A percentile compares a stretch with the other conserved stretches of the same genome.
These are phyloP conservation scores for Amphiprion percula DNA, from an alignment of 2,113 vertebrate genomes.

Conservation along the genomic window DNA sequence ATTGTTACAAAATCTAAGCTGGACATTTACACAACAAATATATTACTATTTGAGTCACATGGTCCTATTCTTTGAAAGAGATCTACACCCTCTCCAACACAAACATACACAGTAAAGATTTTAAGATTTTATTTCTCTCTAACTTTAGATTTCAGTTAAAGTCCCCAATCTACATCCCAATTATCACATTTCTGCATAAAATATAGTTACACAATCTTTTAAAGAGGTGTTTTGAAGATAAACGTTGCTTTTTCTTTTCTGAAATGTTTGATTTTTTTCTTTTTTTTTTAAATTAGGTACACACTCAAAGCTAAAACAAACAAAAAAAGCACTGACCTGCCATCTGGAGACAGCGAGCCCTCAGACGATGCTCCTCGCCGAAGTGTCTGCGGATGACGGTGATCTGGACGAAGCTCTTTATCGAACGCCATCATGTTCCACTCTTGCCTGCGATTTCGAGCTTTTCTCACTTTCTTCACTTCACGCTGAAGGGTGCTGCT, in stretches of 20 bases:
- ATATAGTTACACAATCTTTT: background rate
- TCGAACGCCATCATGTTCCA: constrained; percentile 98
- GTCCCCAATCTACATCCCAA: background rate
- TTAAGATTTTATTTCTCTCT: no score
- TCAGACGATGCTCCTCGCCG: constrained; percentile 91
- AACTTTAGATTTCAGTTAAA: no score
- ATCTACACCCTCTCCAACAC: background rate
- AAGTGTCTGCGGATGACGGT: constrained; percentile 89
- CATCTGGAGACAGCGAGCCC: constrained; percentile 93
- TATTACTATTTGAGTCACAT: background rate
- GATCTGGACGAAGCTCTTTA: constrained; percentile 96
- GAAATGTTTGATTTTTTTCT: background rate
- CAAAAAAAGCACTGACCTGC: constrained; percentile 87
- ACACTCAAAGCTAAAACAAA: no score
- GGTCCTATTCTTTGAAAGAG: background rate
- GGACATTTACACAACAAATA: constrained; percentile 19
- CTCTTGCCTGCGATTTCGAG: constrained; percentile 94
- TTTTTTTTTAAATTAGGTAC: background rate
- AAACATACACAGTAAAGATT: no score
- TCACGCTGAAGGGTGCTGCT: constrained; percentile 91
- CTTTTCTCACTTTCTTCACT: constrained; percentile 98
- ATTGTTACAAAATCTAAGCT: constrained; percentile 32
- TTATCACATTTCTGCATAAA: background rate
- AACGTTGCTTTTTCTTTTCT: background rate
- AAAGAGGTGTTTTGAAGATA: no score